Conservation (phyloP, 2,113 vertebrate species). For the Emydocephalus ijimae region DNA sequence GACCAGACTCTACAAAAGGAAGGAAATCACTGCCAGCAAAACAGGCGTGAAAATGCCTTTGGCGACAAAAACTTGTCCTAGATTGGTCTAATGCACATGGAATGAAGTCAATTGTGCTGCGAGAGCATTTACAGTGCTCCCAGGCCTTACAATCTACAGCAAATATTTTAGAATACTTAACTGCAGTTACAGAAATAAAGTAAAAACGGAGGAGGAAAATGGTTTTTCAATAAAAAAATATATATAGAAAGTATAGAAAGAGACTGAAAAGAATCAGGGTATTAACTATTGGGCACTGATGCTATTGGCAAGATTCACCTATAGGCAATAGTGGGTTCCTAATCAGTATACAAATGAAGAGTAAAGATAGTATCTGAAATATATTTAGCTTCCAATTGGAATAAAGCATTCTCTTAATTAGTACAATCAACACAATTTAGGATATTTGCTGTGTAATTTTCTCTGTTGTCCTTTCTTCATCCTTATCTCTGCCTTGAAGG, state of each 20-base stretch:
- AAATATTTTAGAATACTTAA: background rate
- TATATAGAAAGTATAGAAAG: background rate
- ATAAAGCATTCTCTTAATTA: background rate
- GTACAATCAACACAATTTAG: background rate
- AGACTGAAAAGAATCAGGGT: background rate
- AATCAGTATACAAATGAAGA: background rate
- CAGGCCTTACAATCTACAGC: background rate
- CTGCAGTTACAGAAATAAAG: background rate
- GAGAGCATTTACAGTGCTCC: background rate
- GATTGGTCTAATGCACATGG: background rate
- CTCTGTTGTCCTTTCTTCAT: background rate
- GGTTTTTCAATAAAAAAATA: background rate
- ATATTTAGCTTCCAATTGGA: background rate
- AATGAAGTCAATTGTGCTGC: background rate
- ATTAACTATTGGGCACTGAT: background rate
- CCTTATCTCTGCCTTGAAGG: background rate
- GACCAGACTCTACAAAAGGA: background rate
- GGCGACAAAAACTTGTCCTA: background rate
- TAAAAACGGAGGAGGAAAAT: background rate
- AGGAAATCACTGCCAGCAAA: background rate
- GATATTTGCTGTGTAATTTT: background rate
- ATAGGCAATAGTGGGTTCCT: background rate
- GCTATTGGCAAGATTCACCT: background rate
- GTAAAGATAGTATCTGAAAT: background rate
- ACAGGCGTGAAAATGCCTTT: background rate